These are phyloP conservation scores for Campoplex nolae DNA, from an alignment of 2,888 invertebrate genomes.

Conservation along the genomic window DNA sequence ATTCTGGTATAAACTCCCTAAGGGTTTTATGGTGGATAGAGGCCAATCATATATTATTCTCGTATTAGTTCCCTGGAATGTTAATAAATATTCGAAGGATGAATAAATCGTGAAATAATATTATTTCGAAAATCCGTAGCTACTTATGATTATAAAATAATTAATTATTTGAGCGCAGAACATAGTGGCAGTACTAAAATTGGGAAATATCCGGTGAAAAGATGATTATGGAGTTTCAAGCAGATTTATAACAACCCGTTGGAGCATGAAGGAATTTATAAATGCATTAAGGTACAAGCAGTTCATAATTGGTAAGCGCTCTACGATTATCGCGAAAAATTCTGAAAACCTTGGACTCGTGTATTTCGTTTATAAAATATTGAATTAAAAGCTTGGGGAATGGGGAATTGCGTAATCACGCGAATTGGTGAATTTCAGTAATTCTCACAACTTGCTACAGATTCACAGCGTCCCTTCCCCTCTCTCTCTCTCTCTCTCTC, in stretches of 20 bases:
- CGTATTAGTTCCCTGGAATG: background rate
- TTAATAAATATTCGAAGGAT: background rate
- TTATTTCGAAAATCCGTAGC: background rate
- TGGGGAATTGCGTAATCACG: constrained; percentile 68
- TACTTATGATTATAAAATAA: background rate
- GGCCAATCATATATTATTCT: background rate
- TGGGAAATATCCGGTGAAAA: background rate
- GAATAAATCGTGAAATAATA: background rate
- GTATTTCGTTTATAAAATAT: constrained; percentile 11
- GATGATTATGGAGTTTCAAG: background rate
- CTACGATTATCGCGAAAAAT: background rate
- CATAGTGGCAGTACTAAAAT: background rate
- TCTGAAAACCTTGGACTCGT: background rate
- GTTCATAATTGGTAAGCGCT: background rate
- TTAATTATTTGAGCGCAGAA: background rate
- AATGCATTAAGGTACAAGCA: background rate
- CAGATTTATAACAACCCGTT: background rate
- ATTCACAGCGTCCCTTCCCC: constrained; percentile 26
- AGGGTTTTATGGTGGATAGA: background rate
- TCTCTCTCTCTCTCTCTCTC: background rate
- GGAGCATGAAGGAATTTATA: background rate
- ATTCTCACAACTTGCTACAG: constrained; percentile 64
- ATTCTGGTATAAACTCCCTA: background rate
- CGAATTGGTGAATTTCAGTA: constrained; percentile 56
- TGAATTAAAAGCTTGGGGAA: constrained; percentile 38